Base-by-base conservation (phyloP, 2,888 invertebrate species). In the Drosophila sordidula region DNA sequence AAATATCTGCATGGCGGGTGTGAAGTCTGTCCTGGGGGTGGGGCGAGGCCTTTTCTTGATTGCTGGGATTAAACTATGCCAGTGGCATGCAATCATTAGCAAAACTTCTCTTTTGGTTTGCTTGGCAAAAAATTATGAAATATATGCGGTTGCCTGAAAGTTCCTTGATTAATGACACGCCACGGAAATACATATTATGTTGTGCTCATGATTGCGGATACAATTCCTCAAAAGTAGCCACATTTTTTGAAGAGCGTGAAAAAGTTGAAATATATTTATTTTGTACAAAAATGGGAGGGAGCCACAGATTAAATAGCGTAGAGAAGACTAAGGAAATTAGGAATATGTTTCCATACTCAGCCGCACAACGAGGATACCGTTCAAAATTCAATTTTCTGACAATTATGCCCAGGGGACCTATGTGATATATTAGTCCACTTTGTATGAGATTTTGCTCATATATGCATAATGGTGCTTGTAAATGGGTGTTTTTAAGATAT, bases 21-120 rank as follows among this genome's bases (percentile, higher is more conserved):
- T 50, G 57, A 66, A 58, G 38, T 47, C 26, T 51, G 26, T 29
- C 45, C 16, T 18, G 39, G 51, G 41, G 42, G 8, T 52, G 34
- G 34, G 45, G 18, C 34, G 12, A n/a, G 34, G 12, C 16, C 8
- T 51, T 66, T 16, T 29, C 45, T 63, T 79, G 67, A 71, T 77
- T 76, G 72, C 55, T 70, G 29, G 50, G 39, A 62, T 79, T 59
- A 61, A 73, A 75, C 67, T 75, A 58, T 63, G 74, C 16, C 42
- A 47, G 41, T 62, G 66, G 56, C 88, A 73, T 66, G 73, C 86
- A 79, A 79, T 80, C 82, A 87, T 82, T 82, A 87, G 83, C 70
- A 70, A 54, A 85, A 59, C 47, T 77, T 73, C 39, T 44, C 18
- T 11, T 55, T 52, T 14, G 42, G 39, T 9, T 56, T 44, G 22